Evolutionary conservation across 2,797 vertebrate genomes (phyloP).

Genomic region (Lutjanus campechanus): DNA sequence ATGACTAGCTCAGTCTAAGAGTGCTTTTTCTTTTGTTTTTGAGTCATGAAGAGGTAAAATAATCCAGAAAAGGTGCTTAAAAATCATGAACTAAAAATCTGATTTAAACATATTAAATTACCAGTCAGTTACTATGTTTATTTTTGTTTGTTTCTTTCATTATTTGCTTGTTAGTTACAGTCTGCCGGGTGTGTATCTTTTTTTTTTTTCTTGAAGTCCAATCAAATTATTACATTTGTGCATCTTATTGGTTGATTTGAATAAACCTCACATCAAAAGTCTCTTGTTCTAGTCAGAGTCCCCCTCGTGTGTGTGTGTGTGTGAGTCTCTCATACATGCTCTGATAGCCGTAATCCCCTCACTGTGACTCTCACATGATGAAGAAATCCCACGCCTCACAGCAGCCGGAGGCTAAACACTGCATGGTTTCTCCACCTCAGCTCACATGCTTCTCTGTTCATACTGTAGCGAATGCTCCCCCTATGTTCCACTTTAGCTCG

Average conservation of each 20-base stretch:
- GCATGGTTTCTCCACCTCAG: slow-evolving; percentile 48
- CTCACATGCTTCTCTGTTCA: slow-evolving; percentile 69
- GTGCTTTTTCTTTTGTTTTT: no score
- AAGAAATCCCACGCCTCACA: slow-evolving; percentile 59
- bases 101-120: neutral
- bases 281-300: slow-evolving; percentile 17
- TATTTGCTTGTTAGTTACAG: no score
- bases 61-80: no score
- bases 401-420: slow-evolving; percentile 57
- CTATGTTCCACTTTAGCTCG: slow-evolving; percentile 24
- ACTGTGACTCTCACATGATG: slow-evolving; percentile 87
- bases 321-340: slow-evolving; percentile 40
- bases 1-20: no score
- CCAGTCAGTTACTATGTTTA: neutral
- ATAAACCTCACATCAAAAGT: slow-evolving; percentile 24
- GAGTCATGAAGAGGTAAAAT: no score
- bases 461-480: slow-evolving; percentile 14
- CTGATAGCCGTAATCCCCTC: slow-evolving; percentile 68
- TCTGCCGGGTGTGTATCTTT: no score
- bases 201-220: neutral
- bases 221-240: neutral
- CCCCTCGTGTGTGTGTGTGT: neutral
- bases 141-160: no score
- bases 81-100: neutral
- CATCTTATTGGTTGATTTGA: neutral